phyloP scores from a whole-genome alignment of 2,797 vertebrate genomes.

The Carapus acus region DNA sequence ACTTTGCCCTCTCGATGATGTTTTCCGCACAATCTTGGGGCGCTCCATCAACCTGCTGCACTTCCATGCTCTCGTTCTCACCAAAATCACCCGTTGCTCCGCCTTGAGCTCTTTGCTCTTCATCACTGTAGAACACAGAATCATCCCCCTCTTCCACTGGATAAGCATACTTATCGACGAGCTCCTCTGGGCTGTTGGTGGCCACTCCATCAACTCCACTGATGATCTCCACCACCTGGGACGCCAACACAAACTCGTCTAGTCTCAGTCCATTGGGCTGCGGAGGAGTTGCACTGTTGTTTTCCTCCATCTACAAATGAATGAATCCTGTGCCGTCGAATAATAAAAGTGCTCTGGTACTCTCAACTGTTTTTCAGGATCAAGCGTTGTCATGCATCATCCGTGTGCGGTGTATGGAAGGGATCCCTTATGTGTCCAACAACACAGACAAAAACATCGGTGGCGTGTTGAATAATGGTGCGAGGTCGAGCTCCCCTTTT shows the following conservation, averaged over 20 bases:
- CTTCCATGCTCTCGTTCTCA: slow-evolving; percentile 1
- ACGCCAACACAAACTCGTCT: slow-evolving; percentile 57
- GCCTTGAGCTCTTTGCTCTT: slow-evolving; percentile 49
- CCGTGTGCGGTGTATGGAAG: slow-evolving; percentile 29
- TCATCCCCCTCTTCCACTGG: slow-evolving; percentile 63
- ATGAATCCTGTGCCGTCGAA: neutral
- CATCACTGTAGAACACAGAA: slow-evolving; percentile 69
- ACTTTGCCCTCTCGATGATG: neutral
- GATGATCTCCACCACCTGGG: slow-evolving; percentile 52
- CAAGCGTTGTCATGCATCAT: slow-evolving; percentile 32
- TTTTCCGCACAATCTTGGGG: slow-evolving; percentile 2
- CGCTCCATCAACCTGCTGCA: slow-evolving; percentile 17
- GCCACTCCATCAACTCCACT: slow-evolving; percentile 37
- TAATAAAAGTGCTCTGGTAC: neutral
- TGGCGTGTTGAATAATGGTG: slow-evolving; percentile 64
- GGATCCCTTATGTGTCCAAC: slow-evolving; percentile 47
- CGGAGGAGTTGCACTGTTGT: slow-evolving; percentile 30
- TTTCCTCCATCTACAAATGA: slow-evolving; percentile 65
- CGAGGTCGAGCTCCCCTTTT: slow-evolving; percentile 65
- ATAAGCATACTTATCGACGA: slow-evolving; percentile 39
- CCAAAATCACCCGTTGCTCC: slow-evolving; percentile 1
- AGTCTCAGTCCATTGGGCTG: slow-evolving; percentile 49
- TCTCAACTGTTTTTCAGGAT: slow-evolving; percentile 18
- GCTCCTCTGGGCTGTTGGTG: slow-evolving; percentile 24
- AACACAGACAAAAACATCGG: slow-evolving; percentile 40